Base-by-base conservation (phyloP, 1,140 invertebrate genomes). In the Habropoda laboriosa region DNA sequence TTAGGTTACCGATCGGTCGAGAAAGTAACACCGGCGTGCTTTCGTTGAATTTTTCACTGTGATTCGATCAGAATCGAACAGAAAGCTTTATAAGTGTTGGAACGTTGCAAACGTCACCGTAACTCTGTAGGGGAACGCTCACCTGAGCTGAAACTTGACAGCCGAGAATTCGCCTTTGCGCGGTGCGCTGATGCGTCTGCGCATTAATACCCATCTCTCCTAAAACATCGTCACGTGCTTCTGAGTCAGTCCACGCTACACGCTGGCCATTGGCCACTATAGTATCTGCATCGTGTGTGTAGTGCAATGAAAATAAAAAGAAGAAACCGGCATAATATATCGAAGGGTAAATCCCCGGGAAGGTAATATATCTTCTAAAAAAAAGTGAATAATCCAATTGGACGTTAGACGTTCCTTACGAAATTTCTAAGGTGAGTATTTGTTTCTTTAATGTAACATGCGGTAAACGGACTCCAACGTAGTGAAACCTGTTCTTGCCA, bases 141-240 rank as follows among this genome's bases (percentile, higher is more conserved):
- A 72, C 79, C 80, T 58, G 63, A 70, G 67, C 66, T 53, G 60
- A 70, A 68, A 82, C 73, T 75, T 79, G 75, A 80, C 77, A 67
- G 75, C 24, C 74, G 61, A 53, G 61, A 77, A 79, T 79, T 79
- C 58, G 70, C 77, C 77, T 79, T 74, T 79, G 60, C 77, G 77
- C 77, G 77, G 60, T 74, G 68, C 47, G 38, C 58, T n/a, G 70
- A 74, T 30, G 77, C 70, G 77, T 61, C 70, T 79, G 77, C 77
- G 77, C 77, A 49, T 61, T 79, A 45, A 27, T 55, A 47, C 72
- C 53, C 51, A 76, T 64, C 73, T 72, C 73, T 70, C 75, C 64
- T 70, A 58, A 79, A 79, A 61, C 55, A 49, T 79, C 49, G 74
- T 63, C 60, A 70, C 70, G 78, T 80, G 73, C 78, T 58, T 64